Percentiles rank a stretch among this genome's conserved stretches.
Conservation (phyloP, 1,140 invertebrate genomes). For the Camponotus pennsylvanicus region DNA sequence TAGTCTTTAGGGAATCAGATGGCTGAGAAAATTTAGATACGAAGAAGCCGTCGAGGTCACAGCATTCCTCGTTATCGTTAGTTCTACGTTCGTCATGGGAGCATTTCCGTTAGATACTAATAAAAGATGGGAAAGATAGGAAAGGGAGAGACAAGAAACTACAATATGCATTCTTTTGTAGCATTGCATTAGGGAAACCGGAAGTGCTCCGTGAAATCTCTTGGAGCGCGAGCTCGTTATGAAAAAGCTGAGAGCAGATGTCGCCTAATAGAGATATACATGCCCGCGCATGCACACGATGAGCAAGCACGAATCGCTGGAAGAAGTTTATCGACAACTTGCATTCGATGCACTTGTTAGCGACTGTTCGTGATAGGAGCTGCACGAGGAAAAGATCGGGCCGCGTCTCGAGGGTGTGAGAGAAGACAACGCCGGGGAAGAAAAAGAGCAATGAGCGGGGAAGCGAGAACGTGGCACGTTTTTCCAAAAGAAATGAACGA, state of each 20-base stretch:
- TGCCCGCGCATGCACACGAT: slow-evolving; percentile 34
- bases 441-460: slow-evolving; percentile 19
- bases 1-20: slow-evolving; percentile 57
- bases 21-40: slow-evolving; percentile 48
- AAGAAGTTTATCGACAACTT: slow-evolving; percentile 75
- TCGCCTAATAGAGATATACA: slow-evolving; percentile 77
- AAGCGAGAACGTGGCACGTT: slow-evolving; percentile 51
- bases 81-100: slow-evolving; percentile 35
- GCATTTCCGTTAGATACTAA: slow-evolving; percentile 28
- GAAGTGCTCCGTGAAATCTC: slow-evolving; percentile 59
- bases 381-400: slow-evolving; percentile 79
- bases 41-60: slow-evolving; percentile 16
- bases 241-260: slow-evolving; percentile 79
- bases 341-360: slow-evolving; percentile 82
- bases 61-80: slow-evolving; percentile 58
- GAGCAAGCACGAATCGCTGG: slow-evolving; percentile 34
- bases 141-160: slow-evolving; percentile 38
- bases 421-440: slow-evolving; percentile 17
- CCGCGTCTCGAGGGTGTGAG: slow-evolving; percentile 28
- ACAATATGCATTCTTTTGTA: slow-evolving; percentile 38
- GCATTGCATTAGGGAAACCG: slow-evolving; percentile 6
- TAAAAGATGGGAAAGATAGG: slow-evolving; percentile 41
- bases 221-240: slow-evolving; percentile 64
- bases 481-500: slow-evolving; percentile 31
- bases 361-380: slow-evolving; percentile 78